Conservation (phyloP, 2,888 invertebrate genomes). For the Rhingia campestris region DNA sequence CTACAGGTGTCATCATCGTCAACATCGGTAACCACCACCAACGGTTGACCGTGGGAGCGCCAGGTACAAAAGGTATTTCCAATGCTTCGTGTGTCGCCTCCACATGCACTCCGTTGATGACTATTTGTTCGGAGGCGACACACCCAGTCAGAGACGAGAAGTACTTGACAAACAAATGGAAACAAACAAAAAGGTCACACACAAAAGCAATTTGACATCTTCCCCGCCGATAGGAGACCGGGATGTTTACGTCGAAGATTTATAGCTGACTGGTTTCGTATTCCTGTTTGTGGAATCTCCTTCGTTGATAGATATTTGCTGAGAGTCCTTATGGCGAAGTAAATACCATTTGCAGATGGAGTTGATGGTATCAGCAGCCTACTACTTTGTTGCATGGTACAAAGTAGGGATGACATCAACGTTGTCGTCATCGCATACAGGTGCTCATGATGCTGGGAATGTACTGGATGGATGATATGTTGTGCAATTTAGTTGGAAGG, state of each 20-base stretch:
- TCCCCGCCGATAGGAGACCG: conserved; percentile 24
- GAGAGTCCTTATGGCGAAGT: neutral
- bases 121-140: conserved; percentile 55
- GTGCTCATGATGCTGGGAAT: neutral
- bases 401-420: too few species aligned
- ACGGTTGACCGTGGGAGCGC: conserved; percentile 70
- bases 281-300: conserved; percentile 7
- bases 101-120: neutral
- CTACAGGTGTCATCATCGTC: conserved; percentile 68
- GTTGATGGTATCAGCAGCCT: too few species aligned
- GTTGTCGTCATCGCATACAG: too few species aligned
- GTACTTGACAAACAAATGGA: conserved; percentile 22
- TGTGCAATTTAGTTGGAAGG: neutral
- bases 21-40: conserved; percentile 31
- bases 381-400: too few species aligned
- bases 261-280: conserved; percentile 3
- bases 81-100: conserved; percentile 11
- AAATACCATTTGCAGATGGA: neutral
- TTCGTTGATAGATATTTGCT: neutral
- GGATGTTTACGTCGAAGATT: conserved; percentile 29
- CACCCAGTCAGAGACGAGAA: conserved; percentile 28
- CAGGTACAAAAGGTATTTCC: conserved; percentile 37
- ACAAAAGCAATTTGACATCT: conserved; percentile 51
- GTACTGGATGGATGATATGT: conserved; percentile 9
- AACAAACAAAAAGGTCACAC: conserved; percentile 44